Evolutionary conservation across 2,113 vertebrate species (phyloP), one percentile per base, ranked within the genome.

Genomic region (Phyllostomus discolor): DNA sequence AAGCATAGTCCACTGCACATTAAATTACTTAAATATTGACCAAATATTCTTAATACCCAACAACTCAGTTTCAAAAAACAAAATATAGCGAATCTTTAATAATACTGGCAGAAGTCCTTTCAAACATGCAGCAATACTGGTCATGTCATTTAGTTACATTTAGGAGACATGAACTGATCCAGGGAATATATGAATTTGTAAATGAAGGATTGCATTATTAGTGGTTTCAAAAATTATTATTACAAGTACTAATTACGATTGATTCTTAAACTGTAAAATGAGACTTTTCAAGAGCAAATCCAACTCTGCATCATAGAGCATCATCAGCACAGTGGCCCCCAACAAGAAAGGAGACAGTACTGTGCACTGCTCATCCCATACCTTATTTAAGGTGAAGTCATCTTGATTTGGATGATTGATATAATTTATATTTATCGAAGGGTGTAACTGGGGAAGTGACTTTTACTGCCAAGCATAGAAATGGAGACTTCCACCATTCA

Each of bases 11-110:
- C 35, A 84, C 14, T 54, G 5, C 1, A 89, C 41, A 84, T 62
- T 93, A 95, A 96, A 91, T 59, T 92, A 81, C 20, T 79, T 72
- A 38, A 84, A 57, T 92, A 50, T 6, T 85, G 17, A 33, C 28
- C 15, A 90, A 79, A 73, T 89, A 75, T 59, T 78, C 66, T 89
- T 76, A 92, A 19, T 85, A 48, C 28, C 28, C 14, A 89, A 38
- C 64, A 67, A 70, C n/a, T 72, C 38, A 57, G 28, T 94, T 94
- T 85, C 46, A 78, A 78, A 90, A 78, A 82, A 89, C 12, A 86
- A 94, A 95, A 83, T 28, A 88, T 3, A 75, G 22, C 62, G 16
- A 93, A 14, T 81, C 4, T 90, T 46, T n/a, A 91, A 67, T 10
- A 70, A 11, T 66, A 76, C 10, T n/a, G n/a, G 3, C 24, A 96